Evolutionary conservation across 2,113 vertebrate species (phyloP).

Genomic region (Campylorhamphus procurvoides): DNA sequence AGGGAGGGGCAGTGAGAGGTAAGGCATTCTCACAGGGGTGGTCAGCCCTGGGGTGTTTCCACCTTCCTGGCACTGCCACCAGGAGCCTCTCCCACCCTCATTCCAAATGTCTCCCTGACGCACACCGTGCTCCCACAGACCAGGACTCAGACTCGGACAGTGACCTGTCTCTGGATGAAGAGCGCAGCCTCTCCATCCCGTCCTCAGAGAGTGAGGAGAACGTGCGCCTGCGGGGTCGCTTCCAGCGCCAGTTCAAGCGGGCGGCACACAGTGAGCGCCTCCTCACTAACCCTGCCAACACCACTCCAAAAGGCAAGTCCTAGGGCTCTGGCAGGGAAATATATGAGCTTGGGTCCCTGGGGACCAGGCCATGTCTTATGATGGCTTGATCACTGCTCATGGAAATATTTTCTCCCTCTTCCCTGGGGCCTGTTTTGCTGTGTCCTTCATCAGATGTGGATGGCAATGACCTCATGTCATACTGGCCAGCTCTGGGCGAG

Average conservation of each 20-base stretch:
- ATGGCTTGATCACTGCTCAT: neutral
- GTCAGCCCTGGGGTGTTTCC: neutral
- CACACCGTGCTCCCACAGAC: slow-evolving; percentile 65
- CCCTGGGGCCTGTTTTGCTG: neutral
- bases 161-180: slow-evolving; percentile 94
- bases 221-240: slow-evolving; percentile 87
- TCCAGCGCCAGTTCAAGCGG: slow-evolving; percentile 91
- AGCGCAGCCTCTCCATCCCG: slow-evolving; percentile 93
- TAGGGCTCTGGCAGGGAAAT: neutral
- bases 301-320: slow-evolving; percentile 87
- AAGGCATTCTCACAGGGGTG: fast-evolving
- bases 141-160: slow-evolving; percentile 96
- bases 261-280: slow-evolving; percentile 90
- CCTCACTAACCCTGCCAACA: slow-evolving; percentile 87
- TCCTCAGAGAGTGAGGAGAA: slow-evolving; percentile 98
- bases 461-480: slow-evolving; percentile 95
- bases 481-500: slow-evolving; percentile 94
- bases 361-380: neutral
- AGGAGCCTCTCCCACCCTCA: neutral
- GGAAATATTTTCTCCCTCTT: neutral
- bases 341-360: neutral
- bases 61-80: neutral
- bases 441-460: slow-evolving; percentile 85
- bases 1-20: neutral
- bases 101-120: neutral